Conservation (phyloP, 2,113 vertebrate genomes). For the Chionomys nivalis region DNA sequence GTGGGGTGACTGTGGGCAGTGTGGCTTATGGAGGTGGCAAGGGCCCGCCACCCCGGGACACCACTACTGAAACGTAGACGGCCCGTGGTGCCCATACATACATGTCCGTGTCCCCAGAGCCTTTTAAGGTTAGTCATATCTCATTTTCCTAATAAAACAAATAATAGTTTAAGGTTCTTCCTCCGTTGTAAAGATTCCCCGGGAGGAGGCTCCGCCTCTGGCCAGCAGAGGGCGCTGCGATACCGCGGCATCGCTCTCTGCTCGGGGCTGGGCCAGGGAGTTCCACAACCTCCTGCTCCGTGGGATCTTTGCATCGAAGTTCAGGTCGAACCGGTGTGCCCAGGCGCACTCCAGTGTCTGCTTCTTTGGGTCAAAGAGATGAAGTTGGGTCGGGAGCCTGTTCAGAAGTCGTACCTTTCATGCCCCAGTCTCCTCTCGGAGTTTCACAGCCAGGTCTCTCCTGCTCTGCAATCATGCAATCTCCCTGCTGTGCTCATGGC, state of each 20-base stretch:
- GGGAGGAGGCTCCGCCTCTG: neutral
- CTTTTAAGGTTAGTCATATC: neutral
- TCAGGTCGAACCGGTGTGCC: neutral
- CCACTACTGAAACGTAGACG: no score
- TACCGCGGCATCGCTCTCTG: neutral
- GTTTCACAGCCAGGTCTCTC: neutral
- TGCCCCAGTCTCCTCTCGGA: neutral
- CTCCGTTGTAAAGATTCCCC: fast-evolving
- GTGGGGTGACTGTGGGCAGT: neutral
- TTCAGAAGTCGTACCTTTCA: neutral
- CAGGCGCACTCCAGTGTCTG: neutral
- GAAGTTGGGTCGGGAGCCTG: neutral
- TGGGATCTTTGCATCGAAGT: neutral
- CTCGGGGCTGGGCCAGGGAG: fast-evolving
- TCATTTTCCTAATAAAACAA: neutral
- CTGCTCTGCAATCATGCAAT: no score
- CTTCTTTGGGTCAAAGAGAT: neutral
- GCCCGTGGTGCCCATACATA: no score
- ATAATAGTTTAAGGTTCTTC: neutral
- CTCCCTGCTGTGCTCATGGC: neutral
- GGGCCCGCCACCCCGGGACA: neutral
- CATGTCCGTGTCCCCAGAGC: neutral
- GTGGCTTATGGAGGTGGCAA: neutral
- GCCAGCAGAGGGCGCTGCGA: conserved; percentile 71
- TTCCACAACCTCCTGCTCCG: fast-evolving